Evolutionary conservation across 2,113 vertebrate genomes (phyloP).

Genomic region (Eulacestoma nigropectus): DNA sequence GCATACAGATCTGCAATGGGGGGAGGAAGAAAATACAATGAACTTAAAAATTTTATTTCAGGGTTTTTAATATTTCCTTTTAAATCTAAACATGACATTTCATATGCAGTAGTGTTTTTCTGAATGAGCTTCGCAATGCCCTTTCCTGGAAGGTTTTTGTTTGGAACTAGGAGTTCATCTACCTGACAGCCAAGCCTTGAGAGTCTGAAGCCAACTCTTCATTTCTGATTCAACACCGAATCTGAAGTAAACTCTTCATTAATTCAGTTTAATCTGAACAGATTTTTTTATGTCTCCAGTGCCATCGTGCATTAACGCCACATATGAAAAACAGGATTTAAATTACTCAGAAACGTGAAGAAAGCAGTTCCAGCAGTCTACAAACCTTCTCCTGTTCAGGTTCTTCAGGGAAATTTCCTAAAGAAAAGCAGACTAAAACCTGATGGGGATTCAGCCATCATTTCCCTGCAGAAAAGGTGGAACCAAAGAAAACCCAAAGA

Average conservation of each 20-base stretch:
- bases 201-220: neutral
- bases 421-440: neutral
- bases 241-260: conserved; percentile 1
- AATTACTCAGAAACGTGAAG: conserved; percentile 18
- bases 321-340: neutral
- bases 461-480: neutral
- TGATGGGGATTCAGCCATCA: neutral
- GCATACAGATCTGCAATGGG: neutral
- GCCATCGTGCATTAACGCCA: neutral
- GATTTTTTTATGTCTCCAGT: neutral
- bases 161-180: neutral
- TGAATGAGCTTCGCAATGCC: neutral
- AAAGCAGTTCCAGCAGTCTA: neutral
- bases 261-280: conserved; percentile 19
- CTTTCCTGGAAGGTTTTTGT: neutral
- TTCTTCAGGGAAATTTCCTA: neutral
- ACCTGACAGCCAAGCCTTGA: neutral
- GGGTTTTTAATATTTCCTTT: neutral
- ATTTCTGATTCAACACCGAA: neutral
- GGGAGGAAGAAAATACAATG: neutral
- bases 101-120: neutral
- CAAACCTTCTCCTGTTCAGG: neutral
- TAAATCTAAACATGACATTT: neutral
- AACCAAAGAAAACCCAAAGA: neutral
- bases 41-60: neutral